A percentile compares a stretch with the other conserved stretches of the same genome.
These are phyloP conservation scores for Lissocephala sabroskyi DNA, from an alignment of 2,888 invertebrate genomes.

Conservation along the genomic window DNA sequence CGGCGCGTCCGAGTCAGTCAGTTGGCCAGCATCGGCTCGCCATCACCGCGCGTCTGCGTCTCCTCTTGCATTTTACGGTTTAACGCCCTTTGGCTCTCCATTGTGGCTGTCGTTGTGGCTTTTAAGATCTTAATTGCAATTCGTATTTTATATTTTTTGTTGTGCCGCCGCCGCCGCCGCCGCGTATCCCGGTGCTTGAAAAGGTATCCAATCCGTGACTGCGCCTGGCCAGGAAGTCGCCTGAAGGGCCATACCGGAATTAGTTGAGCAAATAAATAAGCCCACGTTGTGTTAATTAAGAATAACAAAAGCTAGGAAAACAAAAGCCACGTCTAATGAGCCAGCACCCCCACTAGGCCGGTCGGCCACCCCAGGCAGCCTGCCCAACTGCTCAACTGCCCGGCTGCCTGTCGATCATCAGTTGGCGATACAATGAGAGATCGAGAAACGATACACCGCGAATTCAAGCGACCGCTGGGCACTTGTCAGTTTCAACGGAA, in stretches of 20 bases:
- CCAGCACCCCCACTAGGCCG: neutral
- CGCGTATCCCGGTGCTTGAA: constrained; percentile 32
- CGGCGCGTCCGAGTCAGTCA: constrained; percentile 30
- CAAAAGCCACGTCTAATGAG: constrained; percentile 5
- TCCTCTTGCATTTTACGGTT: constrained; percentile 2
- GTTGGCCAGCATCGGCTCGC: constrained; percentile 22
- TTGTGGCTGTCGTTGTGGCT: constrained; percentile 16
- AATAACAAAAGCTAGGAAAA: constrained; percentile 48
- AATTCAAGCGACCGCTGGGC: constrained; percentile 52
- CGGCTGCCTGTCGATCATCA: constrained; percentile 14
- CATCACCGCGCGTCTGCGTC: constrained; percentile 20
- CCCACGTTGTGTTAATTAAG: constrained; percentile 43
- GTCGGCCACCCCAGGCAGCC: too few species aligned
- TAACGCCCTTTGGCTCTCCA: constrained; percentile 20
- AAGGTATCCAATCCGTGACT: constrained; percentile 24
- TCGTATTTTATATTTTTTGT: too few species aligned
- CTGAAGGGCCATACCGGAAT: constrained; percentile 34
- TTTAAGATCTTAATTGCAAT: constrained; percentile 55
- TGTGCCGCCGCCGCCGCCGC: neutral
- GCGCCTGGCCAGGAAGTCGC: neutral
- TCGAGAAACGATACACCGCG: constrained; percentile 16
- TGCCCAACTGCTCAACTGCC: neutral
- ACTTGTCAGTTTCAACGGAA: constrained; percentile 68
- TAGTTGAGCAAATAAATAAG: constrained; percentile 61
- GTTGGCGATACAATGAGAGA: neutral